Evolutionary conservation across 2,888 invertebrate species (phyloP).

Genomic region (Noctua comes): DNA sequence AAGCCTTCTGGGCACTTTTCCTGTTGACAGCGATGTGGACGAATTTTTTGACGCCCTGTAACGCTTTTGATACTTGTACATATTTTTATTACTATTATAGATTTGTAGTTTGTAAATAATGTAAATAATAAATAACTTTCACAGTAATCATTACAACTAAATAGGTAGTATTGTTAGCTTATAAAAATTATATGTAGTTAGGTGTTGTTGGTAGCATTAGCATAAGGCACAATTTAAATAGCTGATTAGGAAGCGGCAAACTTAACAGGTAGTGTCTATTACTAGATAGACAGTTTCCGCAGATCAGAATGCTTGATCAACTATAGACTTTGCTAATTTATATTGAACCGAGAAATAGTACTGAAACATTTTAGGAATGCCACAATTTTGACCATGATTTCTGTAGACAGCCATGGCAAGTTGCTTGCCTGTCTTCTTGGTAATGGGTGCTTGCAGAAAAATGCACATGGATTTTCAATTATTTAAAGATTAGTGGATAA

Average conservation of each 20-base stretch:
- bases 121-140: too few species aligned
- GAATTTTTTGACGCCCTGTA: too few species aligned
- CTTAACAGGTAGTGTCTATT: conserved; percentile 46
- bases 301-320: conserved; percentile 28
- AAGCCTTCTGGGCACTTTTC: too few species aligned
- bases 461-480: not conserved
- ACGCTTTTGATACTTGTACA: too few species aligned
- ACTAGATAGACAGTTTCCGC: conserved; percentile 48
- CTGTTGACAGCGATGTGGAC: too few species aligned
- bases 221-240: conserved; percentile 31
- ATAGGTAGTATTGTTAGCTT: not conserved
- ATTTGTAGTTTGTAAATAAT: too few species aligned
- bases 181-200: conserved; percentile 1
- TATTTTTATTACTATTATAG: too few species aligned
- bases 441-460: not conserved
- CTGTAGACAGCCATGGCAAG: not conserved
- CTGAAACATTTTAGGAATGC: not conserved
- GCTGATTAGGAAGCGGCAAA: conserved; percentile 35
- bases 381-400: not conserved
- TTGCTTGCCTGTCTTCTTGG: not conserved
- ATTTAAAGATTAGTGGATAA: not conserved
- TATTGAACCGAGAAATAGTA: not conserved
- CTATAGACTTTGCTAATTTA: conserved; percentile 8
- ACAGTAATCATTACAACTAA: not conserved
- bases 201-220: not conserved